phyloP scores from a whole-genome alignment of 2,888 invertebrate genomes.

The Drosophila ezoana region DNA sequence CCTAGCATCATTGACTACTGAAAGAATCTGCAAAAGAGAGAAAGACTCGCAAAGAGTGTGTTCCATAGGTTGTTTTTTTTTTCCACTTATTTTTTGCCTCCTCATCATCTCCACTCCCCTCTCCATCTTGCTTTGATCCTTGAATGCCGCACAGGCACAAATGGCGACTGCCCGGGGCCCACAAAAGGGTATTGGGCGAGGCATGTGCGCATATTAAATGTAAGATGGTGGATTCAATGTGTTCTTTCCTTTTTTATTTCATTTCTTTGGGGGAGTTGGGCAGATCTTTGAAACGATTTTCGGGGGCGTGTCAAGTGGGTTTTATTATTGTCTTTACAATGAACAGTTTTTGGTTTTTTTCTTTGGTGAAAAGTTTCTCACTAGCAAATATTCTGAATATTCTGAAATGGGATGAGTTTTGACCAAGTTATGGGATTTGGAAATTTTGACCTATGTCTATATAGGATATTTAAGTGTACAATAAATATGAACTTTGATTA shows the following conservation, averaged over 20 bases:
- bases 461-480: too few relatives aligned
- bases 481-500: too few relatives aligned
- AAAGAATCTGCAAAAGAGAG: slow-evolving; percentile 54
- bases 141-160: slow-evolving; percentile 38
- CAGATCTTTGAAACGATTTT: background rate
- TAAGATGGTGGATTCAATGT: slow-evolving; percentile 46
- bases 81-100: slow-evolving; percentile 12
- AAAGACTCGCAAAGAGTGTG: slow-evolving; percentile 28
- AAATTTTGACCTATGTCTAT: too few relatives aligned
- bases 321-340: slow-evolving; percentile 24
- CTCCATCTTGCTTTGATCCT: slow-evolving; percentile 27
- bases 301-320: slow-evolving; percentile 25
- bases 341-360: slow-evolving; percentile 12
- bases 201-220: slow-evolving; percentile 44
- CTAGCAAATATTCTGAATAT: slow-evolving; percentile 21
- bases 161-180: slow-evolving; percentile 8
- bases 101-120: background rate
- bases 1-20: slow-evolving; percentile 78
- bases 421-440: too few relatives aligned
- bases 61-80: slow-evolving; percentile 35
- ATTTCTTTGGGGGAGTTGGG: background rate
- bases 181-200: slow-evolving; percentile 33
- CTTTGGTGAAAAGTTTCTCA: slow-evolving; percentile 28
- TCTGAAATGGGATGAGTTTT: too few relatives aligned
- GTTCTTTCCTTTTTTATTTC: background rate